A percentile compares a stretch with the other conserved stretches of the same genome.
Evolutionary conservation across 2,888 invertebrate species (phyloP).

Genomic region (Hydroisotoma schaefferi): DNA sequence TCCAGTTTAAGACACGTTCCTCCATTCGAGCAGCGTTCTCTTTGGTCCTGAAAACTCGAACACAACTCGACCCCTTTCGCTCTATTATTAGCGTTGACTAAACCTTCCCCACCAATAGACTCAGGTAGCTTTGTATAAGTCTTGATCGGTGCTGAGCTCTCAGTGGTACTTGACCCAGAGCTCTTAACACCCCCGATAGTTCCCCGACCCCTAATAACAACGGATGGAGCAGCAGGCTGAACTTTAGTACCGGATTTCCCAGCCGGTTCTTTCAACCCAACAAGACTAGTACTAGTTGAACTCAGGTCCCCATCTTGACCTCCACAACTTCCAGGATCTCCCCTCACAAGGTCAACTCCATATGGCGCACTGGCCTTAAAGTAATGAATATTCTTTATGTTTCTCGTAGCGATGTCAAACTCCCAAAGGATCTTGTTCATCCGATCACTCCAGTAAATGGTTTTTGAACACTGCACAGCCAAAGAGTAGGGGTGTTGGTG

Average conservation of each 20-base stretch:
- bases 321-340: neutral
- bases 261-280: too few relatives aligned
- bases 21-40: conserved; percentile 20
- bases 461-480: neutral
- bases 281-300: neutral
- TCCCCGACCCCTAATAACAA: too few relatives aligned
- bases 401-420: neutral
- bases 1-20: conserved; percentile 23
- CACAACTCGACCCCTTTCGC: neutral
- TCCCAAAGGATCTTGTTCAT: conserved; percentile 9
- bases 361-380: neutral
- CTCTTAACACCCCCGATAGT: neutral
- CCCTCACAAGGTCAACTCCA: neutral
- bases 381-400: neutral
- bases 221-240: too few relatives aligned
- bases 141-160: neutral
- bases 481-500: conserved; percentile 15
- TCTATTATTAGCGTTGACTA: neutral
- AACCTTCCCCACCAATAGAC: neutral
- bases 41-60: neutral
- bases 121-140: neutral
- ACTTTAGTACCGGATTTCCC: too few relatives aligned
- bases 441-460: conserved; percentile 12
- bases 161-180: neutral
- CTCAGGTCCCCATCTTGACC: neutral